Base-by-base conservation (phyloP, 2,797 vertebrate species). In the Silurus aristotelis region DNA sequence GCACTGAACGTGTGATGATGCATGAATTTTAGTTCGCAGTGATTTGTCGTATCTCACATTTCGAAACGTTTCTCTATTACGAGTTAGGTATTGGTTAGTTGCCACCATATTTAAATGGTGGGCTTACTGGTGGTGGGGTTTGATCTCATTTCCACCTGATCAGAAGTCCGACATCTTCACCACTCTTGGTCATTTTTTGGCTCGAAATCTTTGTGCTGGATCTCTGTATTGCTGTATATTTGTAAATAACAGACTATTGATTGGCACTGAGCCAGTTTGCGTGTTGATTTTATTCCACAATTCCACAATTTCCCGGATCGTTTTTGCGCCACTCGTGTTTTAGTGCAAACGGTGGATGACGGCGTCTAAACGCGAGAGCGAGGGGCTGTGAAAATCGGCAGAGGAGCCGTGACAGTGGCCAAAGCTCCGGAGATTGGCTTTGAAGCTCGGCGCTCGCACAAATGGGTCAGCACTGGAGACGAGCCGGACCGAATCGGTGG, bases 361-460 rank as follows among this genome's bases (percentile, higher is more conserved):
- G 55, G 43, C 46, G 52, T n/a, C 60, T 58, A 46, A 67, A 85
- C 48, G 55, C 13, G 31, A 83, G 77, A 12, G 63, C 72, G 19
- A 22, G 20, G 19, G 55, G 27, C 75, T 78, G 84, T 80, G 77
- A 72, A 80, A 85, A 64, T 73, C 46, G 15, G 64, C n/a, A 46
- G 31, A 66, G 77, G 78, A 73, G 63, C 78, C 83, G 25, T 84
- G 66, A 80, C 75, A 71, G 60, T 60, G 81, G 66, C 20, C 56
- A 64, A 83, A 83, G 81, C 56, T 83, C 67, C 43, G 10, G 43
- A 80, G 67, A 71, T 80, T 46, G 77, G 61, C 67, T 71, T 31
- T 80, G 64, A 64, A 71, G 56, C 77, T 48, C 17, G 0, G 43
- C 52, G 56, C 67, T 80, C 2, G 6, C 67, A 38, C 56, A 80